Evolutionary conservation across 2,113 vertebrate genomes (phyloP), one percentile per base, ranked within the genome.

Genomic region (Fregata magnificens): DNA sequence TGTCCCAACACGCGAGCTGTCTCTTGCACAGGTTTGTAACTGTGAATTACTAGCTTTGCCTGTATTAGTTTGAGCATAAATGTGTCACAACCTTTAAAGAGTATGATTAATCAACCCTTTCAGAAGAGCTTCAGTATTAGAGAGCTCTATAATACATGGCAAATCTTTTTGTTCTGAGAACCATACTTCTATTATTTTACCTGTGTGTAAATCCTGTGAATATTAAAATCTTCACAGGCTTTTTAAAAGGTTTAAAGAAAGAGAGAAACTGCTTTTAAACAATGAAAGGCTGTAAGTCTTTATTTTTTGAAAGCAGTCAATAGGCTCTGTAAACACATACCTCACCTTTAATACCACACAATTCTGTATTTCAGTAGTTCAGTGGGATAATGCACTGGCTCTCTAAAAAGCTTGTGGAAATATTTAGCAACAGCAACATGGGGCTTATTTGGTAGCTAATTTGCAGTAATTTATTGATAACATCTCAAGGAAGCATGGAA

Each of bases 91-190:
- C 55, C 86, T 94, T 95, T 95, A 91, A 96, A 88, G 0, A 91
- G 58, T 80, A 32, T 80, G 91, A 95, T 97, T 94, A 95, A 97
- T 96, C 91, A 95, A 87, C 38, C 53, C 82, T 86, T 94, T 96
- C 77, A 87, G 53, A 90, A 82, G 11, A 80, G 26, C 13, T 94
- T 28, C 55, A 52, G 58, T 55, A 72, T 72, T 82, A 5, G 3
- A 87, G 56, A 63, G 31, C 66, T 94, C 45, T 63, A 8, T 80
- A 95, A 89, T 91, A 70, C 50, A 17, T 11, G 18, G 42, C 28
- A 95, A 90, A 82, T 92, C 7, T 82, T 95, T 92, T 91, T 95
- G 49, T 94, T 91, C 76, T 65, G 59, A 89, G 65, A 92, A 80
- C 25, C 14, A 38, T 58, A 22, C 31, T 61, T 94, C 66, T 82